Percentiles rank a stretch among this genome's conserved stretches.
Conservation (phyloP, 2,113 vertebrate species). For the Garra rufa region DNA sequence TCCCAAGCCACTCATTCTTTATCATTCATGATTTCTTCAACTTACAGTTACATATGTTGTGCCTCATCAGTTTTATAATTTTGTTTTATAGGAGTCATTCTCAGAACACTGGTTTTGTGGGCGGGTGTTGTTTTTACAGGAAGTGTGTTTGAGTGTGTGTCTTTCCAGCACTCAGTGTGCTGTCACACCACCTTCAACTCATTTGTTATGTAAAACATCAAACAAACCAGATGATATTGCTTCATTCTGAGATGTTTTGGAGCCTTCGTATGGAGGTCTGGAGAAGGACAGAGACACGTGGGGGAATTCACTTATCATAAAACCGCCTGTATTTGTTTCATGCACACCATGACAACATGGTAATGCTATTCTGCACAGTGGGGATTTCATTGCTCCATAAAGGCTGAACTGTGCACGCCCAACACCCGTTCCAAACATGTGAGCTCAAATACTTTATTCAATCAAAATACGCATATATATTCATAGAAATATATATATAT, state of each 20-base stretch:
- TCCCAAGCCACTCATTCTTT: neutral
- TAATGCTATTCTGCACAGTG: slow-evolving; percentile 37
- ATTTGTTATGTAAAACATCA: slow-evolving; percentile 35
- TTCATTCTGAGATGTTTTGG: slow-evolving; percentile 52
- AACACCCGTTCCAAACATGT: slow-evolving; percentile 5
- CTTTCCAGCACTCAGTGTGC: slow-evolving; percentile 3
- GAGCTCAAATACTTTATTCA: slow-evolving; percentile 26
- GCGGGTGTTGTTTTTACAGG: slow-evolving; percentile 35
- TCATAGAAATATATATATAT: neutral
- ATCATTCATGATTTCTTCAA: neutral
- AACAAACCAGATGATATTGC: slow-evolving; percentile 17
- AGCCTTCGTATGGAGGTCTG: slow-evolving; percentile 32
- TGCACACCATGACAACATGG: slow-evolving; percentile 53
- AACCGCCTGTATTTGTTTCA: slow-evolving; percentile 52
- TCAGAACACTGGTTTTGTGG: neutral
- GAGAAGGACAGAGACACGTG: neutral
- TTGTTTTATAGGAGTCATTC: neutral
- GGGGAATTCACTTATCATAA: slow-evolving; percentile 35
- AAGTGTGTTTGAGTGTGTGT: slow-evolving; percentile 28
- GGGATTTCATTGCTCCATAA: slow-evolving; percentile 37
- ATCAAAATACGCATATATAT: neutral
- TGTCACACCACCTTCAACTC: slow-evolving; percentile 24
- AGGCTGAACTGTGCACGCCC: slow-evolving; percentile 22
- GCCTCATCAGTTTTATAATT: neutral
- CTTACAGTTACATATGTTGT: neutral